Conservation (phyloP, 2,113 vertebrate species). For the Oophaga pumilio region DNA sequence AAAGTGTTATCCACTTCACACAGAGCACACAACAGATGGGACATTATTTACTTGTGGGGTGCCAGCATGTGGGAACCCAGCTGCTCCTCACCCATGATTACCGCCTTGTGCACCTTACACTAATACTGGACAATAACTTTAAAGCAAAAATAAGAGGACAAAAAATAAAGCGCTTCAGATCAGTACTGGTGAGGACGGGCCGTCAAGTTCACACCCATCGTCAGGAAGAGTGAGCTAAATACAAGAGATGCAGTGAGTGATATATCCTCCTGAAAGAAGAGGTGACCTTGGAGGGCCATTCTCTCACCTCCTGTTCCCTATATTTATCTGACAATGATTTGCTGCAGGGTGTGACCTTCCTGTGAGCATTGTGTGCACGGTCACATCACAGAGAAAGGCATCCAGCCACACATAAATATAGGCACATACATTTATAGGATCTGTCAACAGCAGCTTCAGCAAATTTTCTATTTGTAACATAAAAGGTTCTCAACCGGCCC, state of each 20-base stretch:
- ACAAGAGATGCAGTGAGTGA: not conserved
- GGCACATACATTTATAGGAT: not conserved
- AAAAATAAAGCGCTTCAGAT: too few species aligned
- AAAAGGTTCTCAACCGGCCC: too few species aligned
- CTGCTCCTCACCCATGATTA: too few species aligned
- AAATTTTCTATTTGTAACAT: too few species aligned
- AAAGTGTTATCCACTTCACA: too few species aligned
- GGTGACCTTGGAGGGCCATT: not conserved
- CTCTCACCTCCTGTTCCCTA: not conserved
- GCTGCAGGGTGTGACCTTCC: not conserved
- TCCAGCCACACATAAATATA: not conserved
- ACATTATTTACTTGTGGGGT: too few species aligned
- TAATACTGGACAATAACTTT: too few species aligned
- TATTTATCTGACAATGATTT: conserved; percentile 31
- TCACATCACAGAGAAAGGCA: not conserved
- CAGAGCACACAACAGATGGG: too few species aligned
- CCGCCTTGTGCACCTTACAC: too few species aligned
- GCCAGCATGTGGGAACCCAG: too few species aligned
- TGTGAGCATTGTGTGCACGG: not conserved
- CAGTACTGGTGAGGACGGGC: not conserved
- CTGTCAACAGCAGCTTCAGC: not conserved
- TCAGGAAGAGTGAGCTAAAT: conserved; percentile 4
- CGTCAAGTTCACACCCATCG: not conserved
- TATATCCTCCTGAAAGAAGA: not conserved
- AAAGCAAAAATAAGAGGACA: too few species aligned